Evolutionary conservation across 2,113 vertebrate species (phyloP), one percentile per base, ranked within the genome.

Genomic region (Microcebus griseorufus): DNA sequence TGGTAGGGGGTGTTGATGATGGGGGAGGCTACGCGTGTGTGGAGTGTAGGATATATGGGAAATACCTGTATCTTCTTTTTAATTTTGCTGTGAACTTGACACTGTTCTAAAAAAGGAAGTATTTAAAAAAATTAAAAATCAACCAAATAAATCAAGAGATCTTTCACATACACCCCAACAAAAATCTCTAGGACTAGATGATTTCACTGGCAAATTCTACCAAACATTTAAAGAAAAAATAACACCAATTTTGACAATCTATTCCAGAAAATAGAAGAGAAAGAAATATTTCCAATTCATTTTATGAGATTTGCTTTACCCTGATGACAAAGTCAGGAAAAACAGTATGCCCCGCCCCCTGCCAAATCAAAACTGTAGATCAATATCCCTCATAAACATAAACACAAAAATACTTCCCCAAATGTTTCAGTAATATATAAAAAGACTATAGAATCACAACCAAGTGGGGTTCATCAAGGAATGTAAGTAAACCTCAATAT

Each of bases 301-400:
- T 79, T 72, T 72, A 69, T 62, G 60, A 93, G 18, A 87, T 62
- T 42, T 95, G 14, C n/a, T 95, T 97, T 76, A 76, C 18, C 17
- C 13, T 86, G 39, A 58, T 80, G 48, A 32, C 53, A 34, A 90
- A 76, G 76, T 27, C 10, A 89, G 29, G 17, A 27, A 82, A 88
- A 78, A 83, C 17, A 69, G 32, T 9, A 82, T 11, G 1, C 48
- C 48, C 48, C 9, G 9, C 48, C 48, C 48, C 10, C 48, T 10
- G 48, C 22, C 32, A 18, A 70, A 37, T 85, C 45, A 89, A 84
- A 89, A 73, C 11, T 86, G 64, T 17, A 90, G 32, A 75, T 27
- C 58, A 84, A 39, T 16, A 93, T 72, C 9, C 18, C 20, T 81
- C 39, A 70, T 70, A 84, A 88, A 64, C 58, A 93, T 34, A 75